Base-by-base conservation (phyloP, 1,140 invertebrate genomes). In the Lepidotrigona ventralis region DNA sequence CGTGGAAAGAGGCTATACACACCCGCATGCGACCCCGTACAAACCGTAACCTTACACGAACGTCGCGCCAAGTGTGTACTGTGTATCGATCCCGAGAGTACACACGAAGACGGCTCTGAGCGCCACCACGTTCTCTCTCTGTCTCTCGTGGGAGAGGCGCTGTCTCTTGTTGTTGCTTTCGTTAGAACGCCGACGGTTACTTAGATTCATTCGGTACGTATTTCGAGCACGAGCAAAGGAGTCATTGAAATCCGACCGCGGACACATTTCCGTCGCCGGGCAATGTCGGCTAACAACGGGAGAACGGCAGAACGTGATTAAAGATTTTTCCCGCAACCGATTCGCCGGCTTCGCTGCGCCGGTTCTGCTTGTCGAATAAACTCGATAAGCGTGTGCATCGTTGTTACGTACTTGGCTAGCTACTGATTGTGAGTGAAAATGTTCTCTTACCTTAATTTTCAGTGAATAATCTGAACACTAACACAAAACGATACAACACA, bases 41-140 rank as follows among this genome's bases (percentile, higher is more conserved):
- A 77, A 70, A 73, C 78, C 79, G 85, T 88, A 88, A 86, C 85
- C 85, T 86, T 76, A 86, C 87, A 88, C 83, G 83, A 71, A 72
- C 71, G 73, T 79, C 80, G 66, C 79, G 78, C 81, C 79, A 66
- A 85, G 89, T 89, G 90, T 90, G 90, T 91, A 88, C 91, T 90
- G 90, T 92, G 90, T 92, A 92, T 92, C 91, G 91, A 92, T 92
- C 91, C 86, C 87, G 91, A 87, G 89, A 91, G 90, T 89, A 87
- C 87, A 90, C 86, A 85, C 85, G 83, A 87, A 90, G 86, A 81
- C 78, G 84, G 71, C 66, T 70, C 60, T 78, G 86, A 91, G 91
- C 91, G 92, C 91, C 90, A 92, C 90, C 91, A 88, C 86, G 85
- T 79, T 90, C 85, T 85, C 81, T 82, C 78, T 85, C 71, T 85